Evolutionary conservation across 2,888 invertebrate genomes (phyloP).

Genomic region (Clivina fossor): DNA sequence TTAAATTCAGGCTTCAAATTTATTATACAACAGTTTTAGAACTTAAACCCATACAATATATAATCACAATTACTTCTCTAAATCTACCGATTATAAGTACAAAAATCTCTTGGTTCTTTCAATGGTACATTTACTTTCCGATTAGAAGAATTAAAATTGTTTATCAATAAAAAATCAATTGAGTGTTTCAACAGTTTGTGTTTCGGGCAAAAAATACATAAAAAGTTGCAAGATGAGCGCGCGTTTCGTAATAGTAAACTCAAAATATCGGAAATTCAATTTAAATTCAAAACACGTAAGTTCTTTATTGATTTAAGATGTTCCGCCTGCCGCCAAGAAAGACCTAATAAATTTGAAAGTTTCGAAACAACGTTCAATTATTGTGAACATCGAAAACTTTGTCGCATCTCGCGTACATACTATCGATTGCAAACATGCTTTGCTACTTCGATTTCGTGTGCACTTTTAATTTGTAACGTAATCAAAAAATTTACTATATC

Average conservation of each 20-base stretch:
- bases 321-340: constrained; percentile 19
- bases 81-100: too few species aligned
- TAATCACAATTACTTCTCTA: too few species aligned
- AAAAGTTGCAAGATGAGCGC: constrained; percentile 20
- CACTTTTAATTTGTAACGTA: constrained; percentile 18
- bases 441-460: too few species aligned
- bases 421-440: too few species aligned
- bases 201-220: too few species aligned
- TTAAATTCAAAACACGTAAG: constrained; percentile 32
- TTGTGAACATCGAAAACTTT: constrained; percentile 30
- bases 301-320: constrained; percentile 32
- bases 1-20: too few species aligned
- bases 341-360: constrained; percentile 29
- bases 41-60: too few species aligned
- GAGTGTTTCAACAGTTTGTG: constrained; percentile 15
- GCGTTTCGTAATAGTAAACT: too few species aligned
- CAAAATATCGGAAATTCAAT: constrained; percentile 31
- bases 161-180: constrained; percentile 21
- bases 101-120: too few species aligned
- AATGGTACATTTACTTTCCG: too few species aligned
- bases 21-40: too few species aligned
- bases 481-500: constrained; percentile 12
- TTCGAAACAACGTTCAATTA: constrained; percentile 29
- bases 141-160: constrained; percentile 14
- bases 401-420: too few species aligned